phyloP scores from a whole-genome alignment of 1,140 invertebrate genomes.

The Drosophila pectinifera region DNA sequence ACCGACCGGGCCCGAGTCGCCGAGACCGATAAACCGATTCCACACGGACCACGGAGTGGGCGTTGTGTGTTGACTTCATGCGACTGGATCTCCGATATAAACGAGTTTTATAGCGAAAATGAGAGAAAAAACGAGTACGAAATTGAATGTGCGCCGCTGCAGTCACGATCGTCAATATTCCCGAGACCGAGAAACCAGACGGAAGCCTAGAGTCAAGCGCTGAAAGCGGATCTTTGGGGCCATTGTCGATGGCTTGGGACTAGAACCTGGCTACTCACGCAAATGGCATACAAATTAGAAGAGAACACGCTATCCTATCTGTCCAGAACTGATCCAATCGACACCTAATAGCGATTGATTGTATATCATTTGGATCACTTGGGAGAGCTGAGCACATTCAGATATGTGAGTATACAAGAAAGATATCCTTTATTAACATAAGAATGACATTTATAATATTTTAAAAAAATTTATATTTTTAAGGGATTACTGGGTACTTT shows the following conservation, averaged over 20 bases:
- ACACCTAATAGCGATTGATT: background rate
- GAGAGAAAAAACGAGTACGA: conserved; percentile 25
- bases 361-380: background rate
- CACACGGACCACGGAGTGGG: conserved; percentile 62
- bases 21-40: conserved; percentile 36
- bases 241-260: background rate
- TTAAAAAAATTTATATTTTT: no score
- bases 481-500: no score
- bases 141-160: conserved; percentile 27
- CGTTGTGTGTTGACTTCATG: conserved; percentile 27
- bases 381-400: background rate
- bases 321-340: background rate
- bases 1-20: conserved; percentile 16
- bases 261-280: conserved; percentile 52
- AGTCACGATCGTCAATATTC: conserved; percentile 61
- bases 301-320: conserved; percentile 40
- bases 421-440: background rate
- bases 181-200: conserved; percentile 19
- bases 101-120: conserved; percentile 67
- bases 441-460: no score
- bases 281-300: conserved; percentile 59
- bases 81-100: conserved; percentile 44
- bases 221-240: conserved; percentile 31
- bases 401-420: conserved; percentile 2
- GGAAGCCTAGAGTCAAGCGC: conserved; percentile 32